Base-by-base conservation (phyloP, 2,113 vertebrate species). In the Gnathonemus echidnorhynchus region DNA sequence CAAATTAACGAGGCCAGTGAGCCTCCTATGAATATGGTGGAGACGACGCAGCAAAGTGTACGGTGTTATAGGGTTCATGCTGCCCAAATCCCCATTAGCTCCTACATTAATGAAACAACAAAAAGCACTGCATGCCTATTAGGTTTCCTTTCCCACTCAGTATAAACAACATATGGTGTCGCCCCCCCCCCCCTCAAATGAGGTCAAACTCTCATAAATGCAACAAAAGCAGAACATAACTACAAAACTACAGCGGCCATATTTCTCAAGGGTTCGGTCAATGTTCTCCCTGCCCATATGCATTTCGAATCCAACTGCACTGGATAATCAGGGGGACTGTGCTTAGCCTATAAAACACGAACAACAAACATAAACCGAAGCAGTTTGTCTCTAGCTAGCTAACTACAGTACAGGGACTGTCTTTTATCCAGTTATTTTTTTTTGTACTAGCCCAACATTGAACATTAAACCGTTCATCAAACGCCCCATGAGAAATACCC, bases 41-140 rank as follows among this genome's bases (percentile, higher is more conserved):
- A 7, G 7, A 56, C 86, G 17, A 87, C 50, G 9, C 2, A 4
- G 49, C 15, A 84, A 56, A 89, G 45, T 3, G 27, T 46, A 39
- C 13, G 24, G 77, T 88, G 90, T 90, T 91, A 88, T 91, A 49
- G 31, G 46, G 86, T 84, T 91, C 88, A 92, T 84, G 89, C 88
- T 90, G 83, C 89, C 90, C 92, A 89, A 91, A 88, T 58, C 88
- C 92, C 92, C 92, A 92, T 92, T 92, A 92, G 87, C 89, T 31
- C 84, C 11, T 86, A 42, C 91, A 84, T 42, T 87, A 85, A 87
- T 56, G 24, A 86, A 91, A 91, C 89, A 90, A 92, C 66, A 49
- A 35, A 50, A 3, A 90, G 45, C 42, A 66, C 91, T 74, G 87
- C 27, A 7, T 70, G 42, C 39, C 77, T 88, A 86, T 39, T 39